Evolutionary conservation across 2,888 invertebrate genomes (phyloP).

Genomic region (Drosophila basisetae): DNA sequence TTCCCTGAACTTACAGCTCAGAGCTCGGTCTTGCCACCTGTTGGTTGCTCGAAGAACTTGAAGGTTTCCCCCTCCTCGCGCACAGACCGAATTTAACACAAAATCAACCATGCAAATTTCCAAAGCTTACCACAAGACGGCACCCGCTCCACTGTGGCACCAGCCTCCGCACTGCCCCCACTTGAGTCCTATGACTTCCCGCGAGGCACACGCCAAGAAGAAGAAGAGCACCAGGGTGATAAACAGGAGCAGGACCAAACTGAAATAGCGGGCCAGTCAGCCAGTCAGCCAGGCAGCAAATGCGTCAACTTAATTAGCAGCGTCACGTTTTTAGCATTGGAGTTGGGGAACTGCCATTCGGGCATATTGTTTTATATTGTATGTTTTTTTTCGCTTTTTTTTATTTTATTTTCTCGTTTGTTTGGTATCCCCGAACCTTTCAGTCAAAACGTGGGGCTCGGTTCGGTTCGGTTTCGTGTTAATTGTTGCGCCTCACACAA

Average conservation of each 20-base stretch:
- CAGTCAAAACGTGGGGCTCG: conserved; percentile 24
- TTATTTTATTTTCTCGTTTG: conserved; percentile 11
- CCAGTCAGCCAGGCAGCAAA: conserved; percentile 62
- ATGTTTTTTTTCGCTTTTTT: conserved; percentile 18
- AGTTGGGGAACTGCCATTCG: conserved; percentile 21
- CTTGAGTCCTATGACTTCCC: conserved; percentile 24
- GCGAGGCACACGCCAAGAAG: conserved; percentile 42
- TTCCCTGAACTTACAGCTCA: not conserved
- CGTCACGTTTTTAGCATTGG: conserved; percentile 70
- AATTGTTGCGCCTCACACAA: conserved; percentile 79
- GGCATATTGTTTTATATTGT: conserved; percentile 78
- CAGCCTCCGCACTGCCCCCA: not conserved
- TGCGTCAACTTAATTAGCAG: conserved; percentile 81
- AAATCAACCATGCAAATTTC: conserved; percentile 79
- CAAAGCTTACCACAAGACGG: conserved; percentile 66
- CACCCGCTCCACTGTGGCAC: not conserved
- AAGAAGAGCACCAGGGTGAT: conserved; percentile 5
- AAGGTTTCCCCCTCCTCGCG: not conserved
- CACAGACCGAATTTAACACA: conserved; percentile 38
- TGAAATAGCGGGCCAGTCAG: conserved; percentile 45
- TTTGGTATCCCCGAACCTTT: conserved; percentile 10
- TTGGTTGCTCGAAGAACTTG: not conserved
- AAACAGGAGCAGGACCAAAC: conserved; percentile 35
- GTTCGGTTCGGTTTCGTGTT: conserved; percentile 71
- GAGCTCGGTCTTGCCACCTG: not conserved